phyloP scores from a whole-genome alignment of 1,140 invertebrate species.

The Zophobas atratus region DNA sequence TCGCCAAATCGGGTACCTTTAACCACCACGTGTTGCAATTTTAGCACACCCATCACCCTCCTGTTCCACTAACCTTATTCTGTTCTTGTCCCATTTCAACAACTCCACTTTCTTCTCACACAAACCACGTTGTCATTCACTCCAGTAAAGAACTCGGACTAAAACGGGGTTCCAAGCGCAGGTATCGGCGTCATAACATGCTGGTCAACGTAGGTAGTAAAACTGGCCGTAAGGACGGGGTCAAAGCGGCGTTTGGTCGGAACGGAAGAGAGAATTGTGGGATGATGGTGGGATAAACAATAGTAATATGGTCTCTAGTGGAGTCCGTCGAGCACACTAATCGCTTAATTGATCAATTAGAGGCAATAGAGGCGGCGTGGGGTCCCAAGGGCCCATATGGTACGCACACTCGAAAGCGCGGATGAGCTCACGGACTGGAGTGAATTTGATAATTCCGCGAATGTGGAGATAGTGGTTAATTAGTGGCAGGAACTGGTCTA shows the following conservation, averaged over 20 bases:
- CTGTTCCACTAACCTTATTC: not conserved
- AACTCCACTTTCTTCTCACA: not conserved
- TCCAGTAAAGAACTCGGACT: not conserved
- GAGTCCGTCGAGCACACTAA: slow-evolving; percentile 2
- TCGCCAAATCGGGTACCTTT: no score
- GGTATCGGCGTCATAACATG: slow-evolving; percentile 20
- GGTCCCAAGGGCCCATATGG: slow-evolving; percentile 12
- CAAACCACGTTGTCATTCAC: not conserved
- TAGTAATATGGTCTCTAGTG: slow-evolving; percentile 6
- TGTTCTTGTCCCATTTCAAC: slow-evolving; percentile 8
- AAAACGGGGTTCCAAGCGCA: slow-evolving; percentile 10
- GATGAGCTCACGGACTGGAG: not conserved
- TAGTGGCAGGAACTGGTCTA: not conserved
- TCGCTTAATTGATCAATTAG: slow-evolving; percentile 19
- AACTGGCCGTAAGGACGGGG: slow-evolving; percentile 28
- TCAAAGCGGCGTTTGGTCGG: slow-evolving; percentile 12
- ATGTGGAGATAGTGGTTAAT: not conserved
- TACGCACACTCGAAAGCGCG: not conserved
- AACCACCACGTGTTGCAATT: no score
- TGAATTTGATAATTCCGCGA: not conserved
- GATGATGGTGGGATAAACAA: slow-evolving; percentile 24
- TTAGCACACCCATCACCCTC: not conserved
- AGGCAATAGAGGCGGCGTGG: not conserved
- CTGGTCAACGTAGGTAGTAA: slow-evolving; percentile 26
- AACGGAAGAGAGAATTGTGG: slow-evolving; percentile 17